Conservation (phyloP, 2,888 invertebrate species). For the Lacanobia wlatinum region DNA sequence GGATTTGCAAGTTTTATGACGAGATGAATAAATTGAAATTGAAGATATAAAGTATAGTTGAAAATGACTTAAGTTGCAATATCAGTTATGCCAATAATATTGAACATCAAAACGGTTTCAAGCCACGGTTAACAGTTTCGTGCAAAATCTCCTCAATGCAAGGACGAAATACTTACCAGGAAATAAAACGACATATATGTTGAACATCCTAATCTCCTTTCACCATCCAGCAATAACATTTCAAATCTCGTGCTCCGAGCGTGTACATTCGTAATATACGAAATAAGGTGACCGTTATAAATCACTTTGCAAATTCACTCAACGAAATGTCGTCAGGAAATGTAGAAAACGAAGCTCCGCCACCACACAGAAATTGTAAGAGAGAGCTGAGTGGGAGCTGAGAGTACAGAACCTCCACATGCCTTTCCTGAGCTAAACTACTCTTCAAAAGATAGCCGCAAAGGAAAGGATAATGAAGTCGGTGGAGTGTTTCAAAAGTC, state of each 20-base stretch:
- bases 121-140: not conserved
- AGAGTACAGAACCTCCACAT: constrained; percentile 44
- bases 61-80: no score
- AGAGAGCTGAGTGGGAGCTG: constrained; percentile 39
- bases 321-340: constrained; percentile 60
- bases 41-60: not conserved
- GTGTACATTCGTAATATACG: constrained; percentile 41
- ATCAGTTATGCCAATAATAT: not conserved
- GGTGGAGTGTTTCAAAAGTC: constrained; percentile 61
- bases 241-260: constrained; percentile 45
- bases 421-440: constrained; percentile 61
- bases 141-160: not conserved
- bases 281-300: constrained; percentile 59
- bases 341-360: constrained; percentile 55
- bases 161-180: constrained; percentile 7
- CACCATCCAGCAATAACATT: constrained; percentile 50
- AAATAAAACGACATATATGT: constrained; percentile 37
- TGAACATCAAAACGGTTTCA: not conserved
- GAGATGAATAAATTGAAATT: not conserved
- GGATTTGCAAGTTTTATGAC: constrained; percentile 23
- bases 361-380: constrained; percentile 57
- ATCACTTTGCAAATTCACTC: constrained; percentile 62
- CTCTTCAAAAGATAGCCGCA: constrained; percentile 62
- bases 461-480: constrained; percentile 69
- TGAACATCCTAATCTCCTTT: constrained; percentile 46